Conservation (phyloP, 2,797 vertebrate genomes). For the Octomys mimax region DNA sequence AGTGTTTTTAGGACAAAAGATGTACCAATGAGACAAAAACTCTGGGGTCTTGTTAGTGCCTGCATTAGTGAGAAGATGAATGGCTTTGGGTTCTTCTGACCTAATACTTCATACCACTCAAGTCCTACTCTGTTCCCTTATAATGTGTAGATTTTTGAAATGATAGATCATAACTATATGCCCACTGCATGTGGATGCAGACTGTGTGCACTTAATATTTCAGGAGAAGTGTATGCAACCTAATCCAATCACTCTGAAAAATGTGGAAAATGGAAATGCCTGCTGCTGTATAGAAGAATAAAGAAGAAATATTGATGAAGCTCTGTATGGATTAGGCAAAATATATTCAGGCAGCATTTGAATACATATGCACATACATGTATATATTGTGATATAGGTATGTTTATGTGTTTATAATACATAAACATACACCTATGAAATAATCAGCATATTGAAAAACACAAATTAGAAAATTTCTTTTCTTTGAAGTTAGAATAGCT, state of each 20-base stretch:
- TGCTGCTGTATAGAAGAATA: conserved; percentile 87
- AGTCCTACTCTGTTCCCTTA: conserved; percentile 85
- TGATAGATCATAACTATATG: conserved; percentile 90
- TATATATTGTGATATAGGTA: conserved; percentile 80
- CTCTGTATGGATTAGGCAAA: conserved; percentile 86
- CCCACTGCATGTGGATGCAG: conserved; percentile 83
- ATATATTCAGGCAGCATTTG: conserved; percentile 88
- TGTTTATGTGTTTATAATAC: conserved; percentile 83
- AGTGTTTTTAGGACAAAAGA: conserved; percentile 67
- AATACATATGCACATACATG: conserved; percentile 86
- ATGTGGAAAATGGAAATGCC: conserved; percentile 89
- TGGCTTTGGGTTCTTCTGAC: conserved; percentile 82
- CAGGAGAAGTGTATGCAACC: conserved; percentile 87
- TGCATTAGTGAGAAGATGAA: conserved; percentile 87
- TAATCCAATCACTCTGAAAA: conserved; percentile 90
- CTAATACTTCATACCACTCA: conserved; percentile 86
- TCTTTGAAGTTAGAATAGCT: conserved; percentile 80
- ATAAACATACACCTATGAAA: neutral
- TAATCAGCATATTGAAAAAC: conserved; percentile 80
- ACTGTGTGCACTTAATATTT: conserved; percentile 90
- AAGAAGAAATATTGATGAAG: conserved; percentile 90
- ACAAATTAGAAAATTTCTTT: conserved; percentile 70
- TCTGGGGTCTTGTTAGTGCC: conserved; percentile 84
- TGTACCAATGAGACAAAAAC: conserved; percentile 83
- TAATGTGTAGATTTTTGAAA: conserved; percentile 87